These are phyloP conservation scores for Tigriopus californicus DNA, from an alignment of 2,888 invertebrate species.

Conservation along the genomic window DNA sequence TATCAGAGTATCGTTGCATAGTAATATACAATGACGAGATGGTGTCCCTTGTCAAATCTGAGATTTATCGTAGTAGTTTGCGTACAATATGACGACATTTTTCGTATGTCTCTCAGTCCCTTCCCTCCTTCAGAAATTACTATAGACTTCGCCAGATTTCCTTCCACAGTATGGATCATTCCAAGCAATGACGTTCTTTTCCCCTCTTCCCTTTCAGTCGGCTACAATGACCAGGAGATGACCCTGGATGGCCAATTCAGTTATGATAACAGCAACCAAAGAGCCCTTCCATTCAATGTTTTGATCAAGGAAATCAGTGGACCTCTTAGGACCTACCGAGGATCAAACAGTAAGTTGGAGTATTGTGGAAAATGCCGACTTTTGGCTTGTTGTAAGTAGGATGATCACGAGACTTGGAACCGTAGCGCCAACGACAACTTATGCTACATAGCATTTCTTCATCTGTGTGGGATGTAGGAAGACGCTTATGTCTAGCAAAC, in stretches of 20 bases:
- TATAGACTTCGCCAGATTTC: too few species aligned
- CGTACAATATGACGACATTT: too few species aligned
- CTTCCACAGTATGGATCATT: too few species aligned
- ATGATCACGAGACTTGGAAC: background rate
- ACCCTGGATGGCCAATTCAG: slow-evolving; percentile 6
- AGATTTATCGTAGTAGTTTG: too few species aligned
- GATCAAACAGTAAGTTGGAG: slow-evolving; percentile 7
- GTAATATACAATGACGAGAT: too few species aligned
- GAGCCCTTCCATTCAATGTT: slow-evolving; percentile 15
- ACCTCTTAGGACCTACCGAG: background rate
- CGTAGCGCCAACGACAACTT: background rate
- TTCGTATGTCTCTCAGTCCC: too few species aligned
- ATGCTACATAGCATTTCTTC: too few species aligned
- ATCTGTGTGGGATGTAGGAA: background rate
- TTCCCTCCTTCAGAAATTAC: too few species aligned
- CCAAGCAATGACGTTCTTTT: background rate
- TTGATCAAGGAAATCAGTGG: slow-evolving; percentile 1
- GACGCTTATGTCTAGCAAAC: background rate
- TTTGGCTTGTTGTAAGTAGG: too few species aligned
- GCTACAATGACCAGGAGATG: slow-evolving; percentile 12
- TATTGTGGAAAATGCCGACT: background rate
- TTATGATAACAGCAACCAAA: slow-evolving; percentile 9
- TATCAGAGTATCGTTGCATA: too few species aligned
- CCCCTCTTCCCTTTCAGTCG: slow-evolving; percentile 6
- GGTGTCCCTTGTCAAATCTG: too few species aligned